These are phyloP conservation scores for Zootoca vivipara DNA, from an alignment of 2,113 vertebrate species.

Conservation along the genomic window DNA sequence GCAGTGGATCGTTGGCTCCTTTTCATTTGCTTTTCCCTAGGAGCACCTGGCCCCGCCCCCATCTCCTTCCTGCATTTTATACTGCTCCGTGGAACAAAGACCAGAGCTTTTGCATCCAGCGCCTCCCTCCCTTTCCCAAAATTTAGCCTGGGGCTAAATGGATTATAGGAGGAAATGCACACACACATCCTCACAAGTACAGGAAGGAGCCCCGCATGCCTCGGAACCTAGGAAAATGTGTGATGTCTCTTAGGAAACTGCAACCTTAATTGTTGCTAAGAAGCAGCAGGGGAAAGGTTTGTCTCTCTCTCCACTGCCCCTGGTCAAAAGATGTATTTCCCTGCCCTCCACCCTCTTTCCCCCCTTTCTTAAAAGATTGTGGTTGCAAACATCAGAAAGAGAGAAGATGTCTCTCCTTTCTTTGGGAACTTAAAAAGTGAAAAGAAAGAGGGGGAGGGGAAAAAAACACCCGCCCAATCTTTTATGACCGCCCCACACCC, in stretches of 20 bases:
- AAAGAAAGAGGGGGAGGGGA: too few relatives aligned
- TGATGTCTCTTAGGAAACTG: constrained; percentile 80
- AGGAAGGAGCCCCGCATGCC: constrained; percentile 74
- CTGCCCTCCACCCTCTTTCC: neutral
- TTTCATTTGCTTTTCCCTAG: too few relatives aligned
- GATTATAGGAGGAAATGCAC: constrained; percentile 49
- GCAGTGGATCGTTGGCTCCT: too few relatives aligned
- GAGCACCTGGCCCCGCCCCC: too few relatives aligned
- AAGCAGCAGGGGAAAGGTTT: constrained; percentile 65
- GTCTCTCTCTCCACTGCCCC: constrained; percentile 40
- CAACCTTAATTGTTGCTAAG: constrained; percentile 79
- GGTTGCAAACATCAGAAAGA: constrained; percentile 6
- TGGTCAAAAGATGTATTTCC: neutral
- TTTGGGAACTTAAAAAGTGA: neutral
- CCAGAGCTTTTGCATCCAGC: too few relatives aligned
- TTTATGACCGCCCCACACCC: too few relatives aligned
- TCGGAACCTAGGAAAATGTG: constrained; percentile 62
- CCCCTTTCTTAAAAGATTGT: neutral
- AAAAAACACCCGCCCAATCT: neutral
- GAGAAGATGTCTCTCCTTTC: constrained; percentile 55
- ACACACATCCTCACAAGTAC: constrained; percentile 70
- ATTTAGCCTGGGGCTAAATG: too few relatives aligned
- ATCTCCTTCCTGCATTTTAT: too few relatives aligned
- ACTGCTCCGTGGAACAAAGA: too few relatives aligned
- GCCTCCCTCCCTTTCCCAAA: neutral